Evolutionary conservation across 92 coral and sea anemone genomes (phyloP).

Genomic region (Pocillopora meandrina): DNA sequence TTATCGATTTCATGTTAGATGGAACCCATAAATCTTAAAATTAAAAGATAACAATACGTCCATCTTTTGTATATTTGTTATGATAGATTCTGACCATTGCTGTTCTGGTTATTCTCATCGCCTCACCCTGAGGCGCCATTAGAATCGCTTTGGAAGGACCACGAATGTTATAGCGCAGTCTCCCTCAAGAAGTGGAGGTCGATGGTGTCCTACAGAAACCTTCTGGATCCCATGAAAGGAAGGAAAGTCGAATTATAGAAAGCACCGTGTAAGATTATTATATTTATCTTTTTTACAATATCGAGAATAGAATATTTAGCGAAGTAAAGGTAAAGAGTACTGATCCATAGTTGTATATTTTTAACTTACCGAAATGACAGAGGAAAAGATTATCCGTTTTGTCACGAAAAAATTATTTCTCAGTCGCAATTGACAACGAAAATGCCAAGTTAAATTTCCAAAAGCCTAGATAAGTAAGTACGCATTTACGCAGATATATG

Average conservation of each 20-base stretch:
- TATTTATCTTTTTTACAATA: not conserved
- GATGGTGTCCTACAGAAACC: not conserved
- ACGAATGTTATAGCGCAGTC: constrained; percentile 61
- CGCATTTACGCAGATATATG: too few relatives aligned
- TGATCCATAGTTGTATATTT: too few relatives aligned
- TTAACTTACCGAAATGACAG: too few relatives aligned
- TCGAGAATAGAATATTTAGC: too few relatives aligned
- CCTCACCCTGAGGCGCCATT: constrained; percentile 87
- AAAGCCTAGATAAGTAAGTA: too few relatives aligned
- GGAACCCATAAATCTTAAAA: not conserved
- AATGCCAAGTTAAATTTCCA: too few relatives aligned
- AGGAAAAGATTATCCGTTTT: too few relatives aligned
- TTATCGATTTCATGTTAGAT: too few relatives aligned
- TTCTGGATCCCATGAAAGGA: not conserved
- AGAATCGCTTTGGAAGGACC: constrained; percentile 83
- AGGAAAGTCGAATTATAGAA: constrained; percentile 12
- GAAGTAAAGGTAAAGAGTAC: too few relatives aligned
- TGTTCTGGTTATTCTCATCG: constrained; percentile 73
- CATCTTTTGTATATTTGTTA: not conserved
- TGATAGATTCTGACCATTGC: constrained; percentile 77
- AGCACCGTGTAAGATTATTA: constrained; percentile 14
- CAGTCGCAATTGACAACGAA: too few relatives aligned
- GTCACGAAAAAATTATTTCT: too few relatives aligned
- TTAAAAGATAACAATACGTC: not conserved
- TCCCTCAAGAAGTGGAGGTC: constrained; percentile 10